Evolutionary conservation across 2,797 vertebrate genomes (phyloP), one percentile per base, ranked within the genome.

Genomic region (Morus bassanus): DNA sequence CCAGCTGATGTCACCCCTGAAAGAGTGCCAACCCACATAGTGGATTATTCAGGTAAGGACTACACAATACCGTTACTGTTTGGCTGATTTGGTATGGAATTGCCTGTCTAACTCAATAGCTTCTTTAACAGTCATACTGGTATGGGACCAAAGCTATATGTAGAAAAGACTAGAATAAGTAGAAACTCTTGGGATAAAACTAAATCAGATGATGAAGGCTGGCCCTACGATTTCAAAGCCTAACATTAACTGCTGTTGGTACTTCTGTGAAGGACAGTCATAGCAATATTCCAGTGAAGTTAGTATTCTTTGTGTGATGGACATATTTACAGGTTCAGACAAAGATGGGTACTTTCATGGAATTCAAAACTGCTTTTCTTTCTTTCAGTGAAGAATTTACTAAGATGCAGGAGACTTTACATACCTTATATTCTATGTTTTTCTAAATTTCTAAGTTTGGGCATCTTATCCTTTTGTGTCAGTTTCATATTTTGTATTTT

Each of bases 1-100:
- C 99, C 99, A 61, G 99, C 99, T 5, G 99, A 99, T 82, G 99
- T 99, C 92, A 99, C 99, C 18, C 99, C 99, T 74, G 99, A 99
- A 95, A 98, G 99, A 97, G 99, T 99, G 33, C 99, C 99, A 94
- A 99, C 99, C 48, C 99, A 99, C 96, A 99, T 99, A 45, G 99
- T 99, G 69, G 99, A 99, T 98, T 99, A 99, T 91, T 99, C 99
- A 79, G 99, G 99, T 99, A 98, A 96, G 64, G 54, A 10, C 57
- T 81, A 7, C 68, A 14, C 81, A 60, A 4, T 37, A 1, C 54
- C 11, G 0, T 16, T 72, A 27, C 14, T 30, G 41, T 56, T 35
- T 23, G 74, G 25, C 51, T 70, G 53, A 3, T 45, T 13, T 33
- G 81, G 3, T n/a, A 4, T 27, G 37, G 39, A n/a, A 13, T 54